Evolutionary conservation across 2,113 vertebrate genomes (phyloP).

Genomic region (Phrynosoma platyrhinos): DNA sequence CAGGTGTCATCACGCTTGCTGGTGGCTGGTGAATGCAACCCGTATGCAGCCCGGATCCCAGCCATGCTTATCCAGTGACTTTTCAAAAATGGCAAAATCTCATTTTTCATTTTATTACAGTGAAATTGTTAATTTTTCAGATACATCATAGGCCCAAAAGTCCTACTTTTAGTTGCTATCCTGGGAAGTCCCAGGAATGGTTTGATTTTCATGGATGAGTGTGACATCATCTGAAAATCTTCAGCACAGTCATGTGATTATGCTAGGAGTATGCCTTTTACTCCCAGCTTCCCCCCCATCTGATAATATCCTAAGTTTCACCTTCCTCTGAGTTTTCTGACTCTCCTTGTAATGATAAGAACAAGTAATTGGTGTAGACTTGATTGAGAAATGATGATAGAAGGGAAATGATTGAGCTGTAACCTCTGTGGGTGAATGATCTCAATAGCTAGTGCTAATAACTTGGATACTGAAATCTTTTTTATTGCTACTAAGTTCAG

Average conservation of each 20-base stretch:
- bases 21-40: no score
- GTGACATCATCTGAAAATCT: no score
- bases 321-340: slow-evolving; percentile 38
- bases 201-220: no score
- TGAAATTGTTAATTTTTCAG: not conserved
- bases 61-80: no score
- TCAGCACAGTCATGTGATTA: no score
- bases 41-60: no score
- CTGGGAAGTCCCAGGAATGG: no score
- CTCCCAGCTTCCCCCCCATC: no score
- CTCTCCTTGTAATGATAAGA: slow-evolving; percentile 39
- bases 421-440: slow-evolving; percentile 57
- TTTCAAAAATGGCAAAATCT: not conserved
- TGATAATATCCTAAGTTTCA: slow-evolving; percentile 4
- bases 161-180: slow-evolving; percentile 4
- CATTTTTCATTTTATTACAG: slow-evolving; percentile 3
- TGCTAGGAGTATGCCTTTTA: no score
- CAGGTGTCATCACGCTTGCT: no score
- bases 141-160: slow-evolving; percentile 22
- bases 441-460: slow-evolving; percentile 43
- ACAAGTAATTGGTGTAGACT: not conserved
- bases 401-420: slow-evolving; percentile 30
- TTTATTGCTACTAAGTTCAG: slow-evolving; percentile 57
- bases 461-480: slow-evolving; percentile 45
- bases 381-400: slow-evolving; percentile 28